These are phyloP conservation scores for Tetraodon nigroviridis DNA, from an alignment of 2,113 vertebrate genomes.

Conservation along the genomic window DNA sequence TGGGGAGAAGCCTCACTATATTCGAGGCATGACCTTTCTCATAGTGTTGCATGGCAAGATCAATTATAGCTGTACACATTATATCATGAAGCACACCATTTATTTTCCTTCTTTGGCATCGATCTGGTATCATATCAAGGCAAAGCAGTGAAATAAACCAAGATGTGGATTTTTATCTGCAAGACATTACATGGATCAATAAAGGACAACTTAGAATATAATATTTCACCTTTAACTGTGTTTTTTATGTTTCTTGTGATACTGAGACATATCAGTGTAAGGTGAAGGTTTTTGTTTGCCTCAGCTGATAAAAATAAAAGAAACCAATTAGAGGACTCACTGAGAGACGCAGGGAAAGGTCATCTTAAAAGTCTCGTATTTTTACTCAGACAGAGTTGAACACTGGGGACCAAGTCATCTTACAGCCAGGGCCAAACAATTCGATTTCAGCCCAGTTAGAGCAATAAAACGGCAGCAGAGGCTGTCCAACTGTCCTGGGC, in stretches of 20 bases:
- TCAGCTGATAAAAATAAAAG: conserved; percentile 56
- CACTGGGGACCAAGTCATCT: conserved; percentile 32
- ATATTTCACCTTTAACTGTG: conserved; percentile 54
- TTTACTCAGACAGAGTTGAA: conserved; percentile 39
- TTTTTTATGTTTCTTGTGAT: conserved; percentile 12
- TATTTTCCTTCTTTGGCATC: conserved; percentile 47
- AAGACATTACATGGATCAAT: conserved; percentile 48
- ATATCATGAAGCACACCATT: conserved; percentile 50
- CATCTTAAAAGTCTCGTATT: conserved; percentile 62
- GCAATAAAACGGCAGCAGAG: conserved; percentile 26
- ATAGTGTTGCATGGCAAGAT: conserved; percentile 58
- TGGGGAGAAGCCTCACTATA: conserved; percentile 36
- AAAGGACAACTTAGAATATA: conserved; percentile 34
- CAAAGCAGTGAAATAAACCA: conserved; percentile 42
- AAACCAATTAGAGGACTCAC: conserved; percentile 60
- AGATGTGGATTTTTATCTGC: conserved; percentile 47
- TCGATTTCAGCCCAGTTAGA: conserved; percentile 32
- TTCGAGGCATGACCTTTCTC: conserved; percentile 60
- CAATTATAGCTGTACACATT: conserved; percentile 52
- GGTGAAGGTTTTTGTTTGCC: conserved; percentile 36
- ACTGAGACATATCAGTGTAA: conserved; percentile 14
- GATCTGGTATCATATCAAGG: conserved; percentile 52
- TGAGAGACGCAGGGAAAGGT: conserved; percentile 60
- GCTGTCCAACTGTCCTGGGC: conserved; percentile 11
- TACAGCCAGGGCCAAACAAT: conserved; percentile 34